phyloP scores from a whole-genome alignment of 2,113 vertebrate genomes.

The Litocranius walleri region DNA sequence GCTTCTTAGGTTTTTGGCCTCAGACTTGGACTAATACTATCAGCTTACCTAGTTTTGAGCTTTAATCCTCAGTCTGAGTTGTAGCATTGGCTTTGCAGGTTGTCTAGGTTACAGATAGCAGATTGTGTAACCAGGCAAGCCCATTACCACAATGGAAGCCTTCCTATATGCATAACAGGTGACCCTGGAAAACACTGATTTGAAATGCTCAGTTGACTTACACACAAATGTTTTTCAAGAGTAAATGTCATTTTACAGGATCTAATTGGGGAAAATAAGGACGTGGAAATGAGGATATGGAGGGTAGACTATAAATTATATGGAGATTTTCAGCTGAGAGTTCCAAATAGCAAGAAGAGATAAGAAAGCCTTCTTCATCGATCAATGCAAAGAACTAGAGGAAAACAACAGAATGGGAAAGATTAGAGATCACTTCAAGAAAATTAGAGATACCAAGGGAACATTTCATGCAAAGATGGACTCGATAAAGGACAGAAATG shows the following conservation, averaged over 20 bases:
- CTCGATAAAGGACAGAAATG: too few relatives aligned
- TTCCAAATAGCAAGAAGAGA: too few relatives aligned
- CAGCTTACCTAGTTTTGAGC: background rate
- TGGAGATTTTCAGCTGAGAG: background rate
- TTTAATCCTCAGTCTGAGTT: background rate
- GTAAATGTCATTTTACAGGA: background rate
- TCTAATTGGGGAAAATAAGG: background rate
- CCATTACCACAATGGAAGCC: background rate
- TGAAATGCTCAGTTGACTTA: background rate
- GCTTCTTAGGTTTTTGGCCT: background rate
- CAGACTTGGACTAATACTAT: background rate
- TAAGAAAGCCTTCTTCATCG: too few relatives aligned
- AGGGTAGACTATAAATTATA: background rate
- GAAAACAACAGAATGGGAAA: too few relatives aligned
- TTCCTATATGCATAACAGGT: background rate
- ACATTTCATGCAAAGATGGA: too few relatives aligned
- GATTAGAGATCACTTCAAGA: too few relatives aligned
- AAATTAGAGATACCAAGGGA: too few relatives aligned
- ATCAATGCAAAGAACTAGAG: too few relatives aligned
- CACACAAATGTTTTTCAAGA: background rate
- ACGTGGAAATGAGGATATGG: background rate
- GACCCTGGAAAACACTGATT: background rate
- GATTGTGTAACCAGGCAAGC: background rate
- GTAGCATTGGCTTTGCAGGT: background rate
- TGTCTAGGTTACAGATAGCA: background rate